Evolutionary conservation across 2,797 vertebrate genomes (phyloP).

Genomic region (Artibeus lituratus): DNA sequence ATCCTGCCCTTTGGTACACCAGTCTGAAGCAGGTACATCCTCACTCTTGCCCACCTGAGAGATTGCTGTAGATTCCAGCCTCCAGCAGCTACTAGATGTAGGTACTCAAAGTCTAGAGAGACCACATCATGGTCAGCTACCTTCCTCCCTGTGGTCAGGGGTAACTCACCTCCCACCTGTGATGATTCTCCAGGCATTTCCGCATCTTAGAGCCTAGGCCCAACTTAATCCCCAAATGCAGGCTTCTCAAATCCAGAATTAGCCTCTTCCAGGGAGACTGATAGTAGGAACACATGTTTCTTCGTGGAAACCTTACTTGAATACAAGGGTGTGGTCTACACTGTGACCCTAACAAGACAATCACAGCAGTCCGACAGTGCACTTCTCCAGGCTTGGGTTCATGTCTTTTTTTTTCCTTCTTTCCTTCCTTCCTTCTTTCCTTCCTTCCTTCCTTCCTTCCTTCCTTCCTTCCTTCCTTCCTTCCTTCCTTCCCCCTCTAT

Average conservation of each 20-base stretch:
- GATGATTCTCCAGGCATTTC: neutral
- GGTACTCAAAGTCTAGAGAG: neutral
- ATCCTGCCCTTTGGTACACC: neutral
- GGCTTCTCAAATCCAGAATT: neutral
- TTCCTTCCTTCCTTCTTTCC: neutral
- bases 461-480: neutral
- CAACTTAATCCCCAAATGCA: neutral
- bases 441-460: neutral
- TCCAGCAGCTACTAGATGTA: neutral
- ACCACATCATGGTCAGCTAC: neutral
- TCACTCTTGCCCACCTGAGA: neutral
- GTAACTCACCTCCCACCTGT: neutral
- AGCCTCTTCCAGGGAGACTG: neutral
- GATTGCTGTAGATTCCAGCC: neutral
- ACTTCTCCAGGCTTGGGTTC: neutral
- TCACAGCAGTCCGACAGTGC: neutral
- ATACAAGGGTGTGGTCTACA: neutral
- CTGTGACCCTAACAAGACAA: neutral
- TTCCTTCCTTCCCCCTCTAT: neutral
- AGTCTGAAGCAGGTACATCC: fast-evolving
- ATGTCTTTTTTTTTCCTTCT: neutral
- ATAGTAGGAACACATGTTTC: neutral
- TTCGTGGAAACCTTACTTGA: neutral
- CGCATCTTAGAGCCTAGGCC: neutral
- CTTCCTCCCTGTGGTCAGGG: neutral